Evolutionary conservation across 2,797 vertebrate species (phyloP), one percentile per base, ranked within the genome.

Genomic region (Acrossocheilus wenchowensis): DNA sequence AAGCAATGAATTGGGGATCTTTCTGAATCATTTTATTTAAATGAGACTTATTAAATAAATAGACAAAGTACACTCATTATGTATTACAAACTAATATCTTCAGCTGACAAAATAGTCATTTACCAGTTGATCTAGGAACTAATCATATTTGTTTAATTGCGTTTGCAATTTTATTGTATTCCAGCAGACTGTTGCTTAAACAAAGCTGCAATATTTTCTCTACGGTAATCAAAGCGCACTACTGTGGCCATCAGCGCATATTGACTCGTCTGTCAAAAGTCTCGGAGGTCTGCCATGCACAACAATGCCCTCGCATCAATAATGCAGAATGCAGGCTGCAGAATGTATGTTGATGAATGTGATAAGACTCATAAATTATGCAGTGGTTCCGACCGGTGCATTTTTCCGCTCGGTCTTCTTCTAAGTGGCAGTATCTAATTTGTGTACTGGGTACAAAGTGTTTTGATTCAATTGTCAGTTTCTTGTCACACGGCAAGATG

Each of bases 241-340:
- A 75, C 66, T 39, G 84, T 34, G 23, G 19, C 23, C 41, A 81
- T 81, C 57, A 64, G 68, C 66, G 41, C 45, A 66, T 86, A 81
- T 81, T 86, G 85, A 86, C 71, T 80, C 57, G 26, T 75, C 85
- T 75, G 78, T 86, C 71, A 86, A 73, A 81, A 64, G 85, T 68
- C 85, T 81, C 54, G 7, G 71, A 66, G 78, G 85, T 81, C 78
- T 81, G 78, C 57, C 78, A 74, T 66, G 85, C 85, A 86, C 57
- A 86, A 72, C 78, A 74, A 81, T 52, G 78, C 41, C 57, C 12
- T 60, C 6, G 19, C 78, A 86, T 86, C 78, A 86, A 86, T 75
- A 86, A 86, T 86, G 79, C 85, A 86, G 57, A 72, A 75, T 23
- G 54, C 84, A 74, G 72, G 77, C 84, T 60, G 30, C 68, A 73